phyloP scores from a whole-genome alignment of 2,888 invertebrate genomes.

The Agriopis aurantiaria region DNA sequence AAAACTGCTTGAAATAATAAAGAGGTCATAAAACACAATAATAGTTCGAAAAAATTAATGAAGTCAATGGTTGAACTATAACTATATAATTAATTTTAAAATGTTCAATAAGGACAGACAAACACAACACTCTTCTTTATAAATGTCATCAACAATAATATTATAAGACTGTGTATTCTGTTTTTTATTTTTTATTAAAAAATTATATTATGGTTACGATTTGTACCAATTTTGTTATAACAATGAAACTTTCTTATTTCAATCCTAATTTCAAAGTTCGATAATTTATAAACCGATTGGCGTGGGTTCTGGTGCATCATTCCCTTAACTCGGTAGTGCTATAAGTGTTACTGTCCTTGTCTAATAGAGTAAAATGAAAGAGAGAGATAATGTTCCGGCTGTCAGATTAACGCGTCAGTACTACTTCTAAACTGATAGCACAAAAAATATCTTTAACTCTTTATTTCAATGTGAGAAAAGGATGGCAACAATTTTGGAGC shows the following conservation, averaged over 20 bases:
- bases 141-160: background rate
- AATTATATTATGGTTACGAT: background rate
- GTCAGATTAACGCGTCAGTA: background rate
- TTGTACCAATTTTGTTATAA: too few relatives aligned
- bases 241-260: too few relatives aligned
- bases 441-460: too few relatives aligned
- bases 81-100: background rate
- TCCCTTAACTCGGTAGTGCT: background rate
- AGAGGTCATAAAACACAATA: background rate
- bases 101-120: background rate
- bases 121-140: background rate
- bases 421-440: background rate
- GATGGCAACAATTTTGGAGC: too few relatives aligned
- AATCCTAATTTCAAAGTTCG: too few relatives aligned
- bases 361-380: background rate
- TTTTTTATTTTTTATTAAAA: background rate
- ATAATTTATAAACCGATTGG: background rate
- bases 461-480: too few relatives aligned
- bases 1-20: background rate
- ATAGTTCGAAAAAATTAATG: background rate
- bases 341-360: background rate
- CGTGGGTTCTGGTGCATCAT: background rate
- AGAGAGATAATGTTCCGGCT: background rate
- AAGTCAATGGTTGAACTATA: background rate
- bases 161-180: too few relatives aligned